A percentile compares a stretch with the other conserved stretches of the same genome.
These are phyloP conservation scores for Falco cherrug DNA, from an alignment of 2,797 vertebrate genomes.

Conservation along the genomic window DNA sequence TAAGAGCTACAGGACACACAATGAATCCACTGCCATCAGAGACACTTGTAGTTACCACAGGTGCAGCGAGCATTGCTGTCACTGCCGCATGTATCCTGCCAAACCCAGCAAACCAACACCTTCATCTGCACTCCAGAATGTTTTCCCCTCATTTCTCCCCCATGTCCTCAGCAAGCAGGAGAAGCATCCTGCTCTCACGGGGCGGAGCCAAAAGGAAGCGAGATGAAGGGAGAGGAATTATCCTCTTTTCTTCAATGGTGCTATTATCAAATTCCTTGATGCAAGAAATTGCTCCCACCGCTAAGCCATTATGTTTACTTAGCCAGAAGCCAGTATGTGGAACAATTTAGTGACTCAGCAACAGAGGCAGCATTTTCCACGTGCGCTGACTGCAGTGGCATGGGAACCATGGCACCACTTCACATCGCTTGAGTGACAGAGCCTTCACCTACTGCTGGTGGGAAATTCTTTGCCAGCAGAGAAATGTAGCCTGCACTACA, in stretches of 20 bases:
- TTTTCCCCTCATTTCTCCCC: background rate
- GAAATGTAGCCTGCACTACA: background rate
- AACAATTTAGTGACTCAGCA: slow-evolving; percentile 19
- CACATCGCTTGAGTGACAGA: background rate
- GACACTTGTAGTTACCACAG: background rate
- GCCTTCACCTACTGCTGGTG: background rate
- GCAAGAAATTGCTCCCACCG: background rate
- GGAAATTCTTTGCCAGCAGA: background rate
- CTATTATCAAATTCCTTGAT: background rate
- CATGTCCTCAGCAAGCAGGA: background rate
- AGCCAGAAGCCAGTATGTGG: background rate
- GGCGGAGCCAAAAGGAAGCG: background rate
- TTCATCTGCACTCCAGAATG: background rate
- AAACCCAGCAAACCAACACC: background rate
- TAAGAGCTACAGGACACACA: background rate
- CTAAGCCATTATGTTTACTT: background rate
- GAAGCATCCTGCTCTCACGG: background rate
- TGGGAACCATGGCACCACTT: background rate
- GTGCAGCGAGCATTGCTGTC: background rate
- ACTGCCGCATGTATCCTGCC: fast-evolving
- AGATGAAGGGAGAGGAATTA: background rate
- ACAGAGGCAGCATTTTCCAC: background rate
- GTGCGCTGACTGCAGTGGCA: background rate
- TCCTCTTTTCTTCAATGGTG: background rate
- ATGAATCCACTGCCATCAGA: background rate